Evolutionary conservation across 1,140 invertebrate genomes (phyloP).

Genomic region (Tribolium castaneum): DNA sequence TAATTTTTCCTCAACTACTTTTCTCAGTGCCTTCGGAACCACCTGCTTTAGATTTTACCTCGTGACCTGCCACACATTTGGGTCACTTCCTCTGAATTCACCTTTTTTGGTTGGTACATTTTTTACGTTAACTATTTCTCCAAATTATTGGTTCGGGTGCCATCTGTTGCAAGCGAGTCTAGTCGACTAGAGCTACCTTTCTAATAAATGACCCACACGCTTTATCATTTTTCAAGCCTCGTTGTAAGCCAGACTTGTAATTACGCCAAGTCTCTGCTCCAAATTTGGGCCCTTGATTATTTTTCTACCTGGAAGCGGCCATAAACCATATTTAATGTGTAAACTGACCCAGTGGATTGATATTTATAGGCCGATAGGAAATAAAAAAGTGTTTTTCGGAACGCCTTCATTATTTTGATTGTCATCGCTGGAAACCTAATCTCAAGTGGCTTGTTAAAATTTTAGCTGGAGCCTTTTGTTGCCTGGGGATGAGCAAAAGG

Average conservation of each 20-base stretch:
- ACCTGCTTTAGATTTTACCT: not conserved
- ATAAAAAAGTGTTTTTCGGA: not conserved
- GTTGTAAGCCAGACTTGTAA: no score
- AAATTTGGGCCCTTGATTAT: not conserved
- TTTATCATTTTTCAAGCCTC: not conserved
- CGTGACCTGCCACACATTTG: not conserved
- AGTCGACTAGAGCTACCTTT: not conserved
- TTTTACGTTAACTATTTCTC: not conserved
- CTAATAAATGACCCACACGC: not conserved
- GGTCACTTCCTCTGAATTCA: not conserved
- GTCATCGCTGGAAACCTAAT: not conserved
- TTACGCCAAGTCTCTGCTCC: no score
- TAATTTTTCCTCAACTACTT: not conserved
- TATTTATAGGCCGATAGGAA: not conserved
- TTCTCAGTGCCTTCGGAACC: not conserved
- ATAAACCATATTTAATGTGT: not conserved
- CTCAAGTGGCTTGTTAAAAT: not conserved
- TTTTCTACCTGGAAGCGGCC: not conserved
- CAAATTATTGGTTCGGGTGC: not conserved
- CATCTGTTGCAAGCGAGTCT: conserved; percentile 1
- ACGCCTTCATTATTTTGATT: not conserved
- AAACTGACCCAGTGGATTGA: no score
- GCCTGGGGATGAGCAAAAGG: not conserved
- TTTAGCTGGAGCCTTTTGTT: not conserved
- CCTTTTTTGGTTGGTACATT: not conserved